Base-by-base conservation (phyloP, 2,113 vertebrate genomes). In the Seriola dumerili region DNA sequence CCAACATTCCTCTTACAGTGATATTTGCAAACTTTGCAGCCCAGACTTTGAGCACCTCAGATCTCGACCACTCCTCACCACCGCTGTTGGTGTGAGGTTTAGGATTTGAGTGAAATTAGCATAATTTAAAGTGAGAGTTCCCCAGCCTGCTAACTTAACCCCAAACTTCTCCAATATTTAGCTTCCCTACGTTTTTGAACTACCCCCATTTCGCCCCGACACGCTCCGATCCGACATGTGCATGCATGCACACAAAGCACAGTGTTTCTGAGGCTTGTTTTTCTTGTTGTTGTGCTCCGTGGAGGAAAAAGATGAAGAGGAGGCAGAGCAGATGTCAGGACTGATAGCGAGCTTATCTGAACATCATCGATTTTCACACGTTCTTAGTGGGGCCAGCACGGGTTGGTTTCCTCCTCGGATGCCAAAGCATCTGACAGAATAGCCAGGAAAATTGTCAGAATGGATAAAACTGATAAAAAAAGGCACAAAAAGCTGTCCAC, bases 331-430 rank as follows among this genome's bases (percentile, higher is more conserved):
- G 80, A 88, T 88, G 91, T 88, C 85, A 81, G 78, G 32, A 76
- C 36, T 69, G 82, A 86, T 85, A 63, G 80, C 46, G 19, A 86
- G 58, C 85, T 85, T 76, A 85, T 87, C 76, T 77, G 63, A 91
- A 91, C 87, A 78, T 83, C 81, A 88, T 88, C 78, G 92, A 92
- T 91, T 89, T 90, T 52, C 75, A 88, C 83, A 42, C 62, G 21
- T 70, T 87, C 84, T 81, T 42, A 40, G 84, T 9, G 76, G 48
- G 80, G 64, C 85, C 40, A 38, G 72, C 65, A 8, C 44, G 1
- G 55, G 57, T 72, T 67, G 62, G 73, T 67, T 76, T 85, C 69
- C 69, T 65, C 57, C 64, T 80, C 68, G 5, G 11, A 77, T 65
- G 80, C 58, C 44, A 57, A 68, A 64, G 59, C n/a, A 17, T 81